Percentiles rank a stretch among this genome's conserved stretches.
These are phyloP conservation scores for Danio rerio DNA, from an alignment of 2,113 vertebrate species.

Conservation along the genomic window GRCz12tu NC_133183.1:56486001-56486500, in stretches of 20 bases:
- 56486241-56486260: conserved; percentile 3
- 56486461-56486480: too few species aligned
- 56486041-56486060: not conserved
- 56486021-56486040: not conserved
- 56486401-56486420: too few species aligned
- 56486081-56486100: not conserved
- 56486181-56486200: not conserved
- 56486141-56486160: not conserved
- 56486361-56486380: not conserved
- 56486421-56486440: too few species aligned
- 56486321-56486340: not conserved
- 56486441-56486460: too few species aligned
- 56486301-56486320: not conserved
- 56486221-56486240: conserved; percentile 35
- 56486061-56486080: too few species aligned
- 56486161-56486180: too few species aligned
- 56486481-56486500: too few species aligned
- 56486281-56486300: not conserved
- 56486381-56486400: too few species aligned
- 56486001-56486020: conserved; percentile 27
- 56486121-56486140: not conserved
- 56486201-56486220: conserved; percentile 42
- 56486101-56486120: not conserved
- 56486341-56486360: not conserved
- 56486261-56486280: not conserved